Conservation (phyloP, 2,888 invertebrate genomes). For the Halictus quadricinctus region DNA sequence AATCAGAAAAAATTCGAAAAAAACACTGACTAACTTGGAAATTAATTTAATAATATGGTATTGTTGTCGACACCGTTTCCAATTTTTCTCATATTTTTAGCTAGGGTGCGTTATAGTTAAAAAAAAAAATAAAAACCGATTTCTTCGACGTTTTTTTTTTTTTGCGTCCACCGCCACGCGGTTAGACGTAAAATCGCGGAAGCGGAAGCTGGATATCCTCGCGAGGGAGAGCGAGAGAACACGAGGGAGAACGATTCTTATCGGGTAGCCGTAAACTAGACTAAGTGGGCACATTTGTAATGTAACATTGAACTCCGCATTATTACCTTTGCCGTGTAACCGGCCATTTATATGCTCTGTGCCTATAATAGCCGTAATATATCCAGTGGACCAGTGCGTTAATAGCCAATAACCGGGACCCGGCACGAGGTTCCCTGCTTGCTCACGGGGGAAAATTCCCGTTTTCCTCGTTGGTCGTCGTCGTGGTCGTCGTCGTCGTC, state of each 20-base stretch:
- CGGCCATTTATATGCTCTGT: slow-evolving; percentile 44
- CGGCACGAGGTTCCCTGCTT: slow-evolving; percentile 24
- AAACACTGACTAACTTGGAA: neutral
- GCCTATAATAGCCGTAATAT: slow-evolving; percentile 43
- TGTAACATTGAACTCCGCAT: slow-evolving; percentile 27
- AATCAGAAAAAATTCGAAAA: too few species aligned
- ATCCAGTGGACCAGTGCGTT: slow-evolving; percentile 45
- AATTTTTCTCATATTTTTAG: too few species aligned
- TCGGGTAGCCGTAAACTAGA: slow-evolving; percentile 17
- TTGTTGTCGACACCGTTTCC: too few species aligned
- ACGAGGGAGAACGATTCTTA: slow-evolving; percentile 20
- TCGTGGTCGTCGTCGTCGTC: neutral
- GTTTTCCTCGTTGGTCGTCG: slow-evolving; percentile 17
- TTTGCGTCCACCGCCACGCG: neutral
- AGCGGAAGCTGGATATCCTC: slow-evolving; percentile 28
- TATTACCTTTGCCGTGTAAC: slow-evolving; percentile 32
- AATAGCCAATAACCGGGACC: slow-evolving; percentile 51
- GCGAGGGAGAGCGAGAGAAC: neutral
- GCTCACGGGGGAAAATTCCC: slow-evolving; percentile 40
- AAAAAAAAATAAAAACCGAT: too few species aligned
- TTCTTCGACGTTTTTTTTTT: neutral
- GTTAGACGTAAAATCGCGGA: slow-evolving; percentile 8
- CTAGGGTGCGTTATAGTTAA: neutral
- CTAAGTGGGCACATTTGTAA: slow-evolving; percentile 27
- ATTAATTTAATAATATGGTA: neutral